These are phyloP conservation scores for Aptenodytes patagonicus DNA, from an alignment of 2,113 vertebrate genomes.

Conservation along the genomic window DNA sequence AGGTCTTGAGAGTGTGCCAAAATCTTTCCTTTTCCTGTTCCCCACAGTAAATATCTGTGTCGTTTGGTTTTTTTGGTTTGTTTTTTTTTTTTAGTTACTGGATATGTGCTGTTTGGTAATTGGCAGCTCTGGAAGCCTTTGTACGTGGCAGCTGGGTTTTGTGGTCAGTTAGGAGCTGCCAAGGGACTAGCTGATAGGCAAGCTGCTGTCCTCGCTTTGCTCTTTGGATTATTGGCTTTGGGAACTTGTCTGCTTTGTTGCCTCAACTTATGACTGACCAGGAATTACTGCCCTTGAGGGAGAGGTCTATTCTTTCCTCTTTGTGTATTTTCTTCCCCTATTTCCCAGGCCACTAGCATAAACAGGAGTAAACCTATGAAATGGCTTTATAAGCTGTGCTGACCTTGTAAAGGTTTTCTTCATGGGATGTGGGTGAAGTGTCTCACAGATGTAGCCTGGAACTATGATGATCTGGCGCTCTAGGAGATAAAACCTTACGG, in stretches of 20 bases:
- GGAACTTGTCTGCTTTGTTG: background rate
- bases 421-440: background rate
- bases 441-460: background rate
- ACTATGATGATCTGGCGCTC: background rate
- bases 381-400: background rate
- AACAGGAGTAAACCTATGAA: background rate
- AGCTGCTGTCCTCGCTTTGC: background rate
- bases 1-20: background rate
- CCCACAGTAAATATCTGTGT: background rate
- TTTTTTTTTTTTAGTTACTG: background rate
- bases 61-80: background rate
- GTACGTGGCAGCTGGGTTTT: background rate
- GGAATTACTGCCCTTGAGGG: background rate
- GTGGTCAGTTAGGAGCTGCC: background rate
- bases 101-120: background rate
- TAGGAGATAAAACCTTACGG: background rate
- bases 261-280: background rate
- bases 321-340: background rate
- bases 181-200: background rate
- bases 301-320: background rate
- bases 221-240: background rate
- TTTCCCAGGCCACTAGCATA: background rate
- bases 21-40: background rate
- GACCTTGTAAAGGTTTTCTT: background rate
- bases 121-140: background rate